Conservation (phyloP, 2,113 vertebrate genomes). For the Hucho hucho region DNA sequence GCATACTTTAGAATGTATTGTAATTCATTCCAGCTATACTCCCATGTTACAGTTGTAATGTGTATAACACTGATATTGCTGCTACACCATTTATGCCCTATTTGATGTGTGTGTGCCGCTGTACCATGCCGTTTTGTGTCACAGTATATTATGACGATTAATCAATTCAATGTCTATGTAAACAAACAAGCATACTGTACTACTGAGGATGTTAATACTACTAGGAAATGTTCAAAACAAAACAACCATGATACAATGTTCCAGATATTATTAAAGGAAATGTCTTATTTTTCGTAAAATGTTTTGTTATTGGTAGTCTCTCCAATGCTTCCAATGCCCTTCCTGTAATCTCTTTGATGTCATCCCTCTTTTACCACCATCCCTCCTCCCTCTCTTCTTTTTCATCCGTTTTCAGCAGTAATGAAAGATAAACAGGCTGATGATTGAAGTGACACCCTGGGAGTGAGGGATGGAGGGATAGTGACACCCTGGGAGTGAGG, state of each 20-base stretch:
- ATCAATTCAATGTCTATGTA: slow-evolving; percentile 61
- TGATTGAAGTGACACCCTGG: slow-evolving; percentile 67
- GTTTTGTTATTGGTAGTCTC: slow-evolving; percentile 43
- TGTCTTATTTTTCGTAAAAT: slow-evolving; percentile 78
- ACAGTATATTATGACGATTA: slow-evolving; percentile 58
- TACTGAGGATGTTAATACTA: slow-evolving; percentile 59
- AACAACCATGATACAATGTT: slow-evolving; percentile 67
- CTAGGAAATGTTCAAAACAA: slow-evolving; percentile 42
- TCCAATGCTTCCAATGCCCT: slow-evolving; percentile 9
- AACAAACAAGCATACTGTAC: slow-evolving; percentile 52
- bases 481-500: slow-evolving; percentile 57
- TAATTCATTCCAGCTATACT: slow-evolving; percentile 50
- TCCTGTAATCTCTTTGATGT: slow-evolving; percentile 30
- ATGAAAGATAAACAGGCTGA: slow-evolving; percentile 77
- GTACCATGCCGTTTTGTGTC: slow-evolving; percentile 61
- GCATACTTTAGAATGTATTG: slow-evolving; percentile 55
- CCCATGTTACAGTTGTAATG: slow-evolving; percentile 50
- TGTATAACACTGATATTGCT: slow-evolving; percentile 71
- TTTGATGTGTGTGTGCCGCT: slow-evolving; percentile 68
- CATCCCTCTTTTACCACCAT: background rate
- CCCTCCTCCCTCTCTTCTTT: slow-evolving; percentile 24
- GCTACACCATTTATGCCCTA: slow-evolving; percentile 82
- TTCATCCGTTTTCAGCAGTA: slow-evolving; percentile 62
- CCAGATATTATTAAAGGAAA: slow-evolving; percentile 78
- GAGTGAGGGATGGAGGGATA: slow-evolving; percentile 43